Percentiles rank a stretch among this genome's conserved stretches.
Conservation (phyloP, 2,888 invertebrate species). For the Xanthorhoe designata region DNA sequence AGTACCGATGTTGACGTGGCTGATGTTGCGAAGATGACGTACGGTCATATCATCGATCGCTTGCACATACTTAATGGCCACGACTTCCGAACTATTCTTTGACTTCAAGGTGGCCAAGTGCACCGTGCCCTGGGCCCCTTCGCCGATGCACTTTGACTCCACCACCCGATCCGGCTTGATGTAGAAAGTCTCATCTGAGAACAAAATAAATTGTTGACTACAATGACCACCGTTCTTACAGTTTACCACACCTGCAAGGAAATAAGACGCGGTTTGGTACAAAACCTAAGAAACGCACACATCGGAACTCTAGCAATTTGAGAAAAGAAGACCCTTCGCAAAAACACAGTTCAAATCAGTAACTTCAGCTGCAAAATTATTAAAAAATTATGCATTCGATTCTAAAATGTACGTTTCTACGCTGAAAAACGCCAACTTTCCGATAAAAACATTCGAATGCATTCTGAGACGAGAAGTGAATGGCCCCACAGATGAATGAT, state of each 20-base stretch:
- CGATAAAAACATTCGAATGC: no score
- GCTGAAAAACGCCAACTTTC: no score
- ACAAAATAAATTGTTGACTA: not conserved
- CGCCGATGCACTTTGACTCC: conserved; percentile 20
- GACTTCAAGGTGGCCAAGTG: conserved; percentile 20
- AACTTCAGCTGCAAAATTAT: no score
- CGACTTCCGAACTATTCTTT: not conserved
- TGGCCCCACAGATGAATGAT: no score
- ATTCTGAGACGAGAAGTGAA: no score
- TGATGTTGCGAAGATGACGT: conserved; percentile 24
- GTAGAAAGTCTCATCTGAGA: conserved; percentile 23
- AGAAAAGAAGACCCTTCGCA: not conserved
- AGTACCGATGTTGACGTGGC: conserved; percentile 28
- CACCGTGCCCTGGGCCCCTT: conserved; percentile 29
- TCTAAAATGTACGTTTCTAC: no score
- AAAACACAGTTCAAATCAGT: not conserved
- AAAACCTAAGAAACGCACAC: no score
- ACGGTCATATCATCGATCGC: conserved; percentile 27
- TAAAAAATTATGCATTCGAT: no score
- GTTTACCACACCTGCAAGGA: no score
- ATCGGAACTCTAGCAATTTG: no score
- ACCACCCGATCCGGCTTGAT: conserved; percentile 23
- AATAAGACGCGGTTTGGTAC: no score
- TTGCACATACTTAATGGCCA: conserved; percentile 30
- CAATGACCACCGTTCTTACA: no score